Evolutionary conservation across 2,113 vertebrate genomes (phyloP).

Genomic region (Galemys pyrenaicus): DNA sequence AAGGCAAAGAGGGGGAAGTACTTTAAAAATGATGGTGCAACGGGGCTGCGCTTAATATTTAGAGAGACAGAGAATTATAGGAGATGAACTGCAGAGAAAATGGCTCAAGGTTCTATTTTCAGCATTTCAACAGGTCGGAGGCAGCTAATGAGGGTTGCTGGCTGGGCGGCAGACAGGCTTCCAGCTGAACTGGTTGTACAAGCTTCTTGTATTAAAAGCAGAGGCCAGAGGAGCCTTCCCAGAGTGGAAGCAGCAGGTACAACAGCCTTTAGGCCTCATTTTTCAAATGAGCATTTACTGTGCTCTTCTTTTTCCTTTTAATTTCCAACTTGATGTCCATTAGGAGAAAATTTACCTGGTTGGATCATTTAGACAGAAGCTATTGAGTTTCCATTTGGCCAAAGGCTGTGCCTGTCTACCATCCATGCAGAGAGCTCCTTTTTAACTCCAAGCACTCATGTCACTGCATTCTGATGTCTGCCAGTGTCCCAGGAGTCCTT

Average conservation of each 20-base stretch:
- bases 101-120: neutral
- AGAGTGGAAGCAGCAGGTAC: neutral
- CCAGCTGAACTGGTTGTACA: neutral
- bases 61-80: neutral
- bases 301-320: conserved; percentile 1
- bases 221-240: neutral
- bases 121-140: conserved; percentile 35
- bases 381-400: conserved; percentile 1
- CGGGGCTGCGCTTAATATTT: conserved; percentile 19
- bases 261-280: neutral
- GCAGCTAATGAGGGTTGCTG: neutral
- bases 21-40: neutral
- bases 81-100: conserved; percentile 13
- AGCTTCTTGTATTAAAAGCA: neutral
- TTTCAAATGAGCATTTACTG: neutral
- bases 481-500: neutral
- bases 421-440: neutral
- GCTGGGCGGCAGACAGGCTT: accelerated
- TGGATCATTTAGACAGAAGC: conserved; percentile 14
- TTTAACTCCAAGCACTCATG: neutral
- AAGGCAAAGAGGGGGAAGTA: neutral
- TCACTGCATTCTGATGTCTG: neutral
- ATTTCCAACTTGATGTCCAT: conserved; percentile 32
- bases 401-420: neutral
- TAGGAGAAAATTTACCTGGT: conserved; percentile 29